Base-by-base conservation (phyloP, 2,113 vertebrate genomes). In the Larimichthys crocea region DNA sequence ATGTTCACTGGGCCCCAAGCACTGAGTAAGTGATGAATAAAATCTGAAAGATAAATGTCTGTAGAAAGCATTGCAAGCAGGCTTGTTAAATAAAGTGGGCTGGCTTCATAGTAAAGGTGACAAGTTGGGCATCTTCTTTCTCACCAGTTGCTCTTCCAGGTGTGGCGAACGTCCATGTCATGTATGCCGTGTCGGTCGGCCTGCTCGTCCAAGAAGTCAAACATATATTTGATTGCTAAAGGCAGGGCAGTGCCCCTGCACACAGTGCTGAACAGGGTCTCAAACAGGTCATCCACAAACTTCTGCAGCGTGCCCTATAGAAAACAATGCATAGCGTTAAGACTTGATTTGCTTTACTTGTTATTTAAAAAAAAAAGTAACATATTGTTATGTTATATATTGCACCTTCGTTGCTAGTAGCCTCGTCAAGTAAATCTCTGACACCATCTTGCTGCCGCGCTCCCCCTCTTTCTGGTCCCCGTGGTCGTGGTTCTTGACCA, bases 101-200 rank as follows among this genome's bases (percentile, higher is more conserved):
- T 20, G 46, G 22, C 9, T 42, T 59, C 5, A 20, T 6, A 48
- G 42, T 31, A 15, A 29, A 31, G 40, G 24, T 8, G 12, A 48
- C 42, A 0, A 16, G 57, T 62, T 17, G 20, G 44, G 10, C 22
- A 20, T 3, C 29, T 17, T 42, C 48, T 19, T n/a, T 46, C 95
- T 96, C 89, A 98, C 97, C 97, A 99, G 91, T 99, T 99, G 94
- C 97, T 99, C 91, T 99, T 99, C 97, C 97, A 99, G 2, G 97
- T 99, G 94, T 99, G 97, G 74, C 97, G 93, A 12, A 99, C 97
- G 3, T 98, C 97, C 3, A 95, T 96, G 94, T 99, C 97, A 0
- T 97, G 95, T 93, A 99, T 99, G 91, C 95, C 89, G 26, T 99
- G 97, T 74, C 94, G 95, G 92, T 99, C 97, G 0, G 97, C 97